Evolutionary conservation across 2,888 invertebrate genomes (phyloP).

Genomic region (Gerosis bhagava): DNA sequence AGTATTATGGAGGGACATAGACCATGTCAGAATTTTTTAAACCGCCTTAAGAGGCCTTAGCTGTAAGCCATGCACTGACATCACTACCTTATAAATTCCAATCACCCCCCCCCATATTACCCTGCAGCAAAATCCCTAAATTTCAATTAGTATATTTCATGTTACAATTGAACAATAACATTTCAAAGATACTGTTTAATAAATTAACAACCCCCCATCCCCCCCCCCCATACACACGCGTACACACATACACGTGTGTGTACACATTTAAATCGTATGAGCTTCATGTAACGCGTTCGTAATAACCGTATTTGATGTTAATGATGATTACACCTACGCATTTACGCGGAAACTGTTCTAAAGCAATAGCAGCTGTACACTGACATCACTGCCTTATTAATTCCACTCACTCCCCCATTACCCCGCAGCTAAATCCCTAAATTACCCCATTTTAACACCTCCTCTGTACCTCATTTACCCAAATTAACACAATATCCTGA

Average conservation of each 20-base stretch:
- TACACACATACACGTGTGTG: too few species aligned
- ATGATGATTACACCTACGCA: conserved; percentile 4
- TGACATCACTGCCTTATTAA: conserved; percentile 16
- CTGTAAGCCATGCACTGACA: conserved; percentile 14
- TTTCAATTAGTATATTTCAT: too few species aligned
- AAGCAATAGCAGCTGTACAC: conserved; percentile 15
- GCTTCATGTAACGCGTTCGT: neutral
- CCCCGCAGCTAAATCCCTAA: conserved; percentile 20
- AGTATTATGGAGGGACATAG: too few species aligned
- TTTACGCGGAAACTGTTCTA: conserved; percentile 6
- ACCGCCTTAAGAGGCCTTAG: too few species aligned
- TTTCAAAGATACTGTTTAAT: too few species aligned
- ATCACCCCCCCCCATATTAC: conserved; percentile 2
- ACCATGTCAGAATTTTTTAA: too few species aligned
- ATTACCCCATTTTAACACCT: conserved; percentile 42
- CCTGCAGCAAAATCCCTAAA: conserved; percentile 24
- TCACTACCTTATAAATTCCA: conserved; percentile 12
- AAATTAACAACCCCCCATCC: too few species aligned
- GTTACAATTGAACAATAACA: too few species aligned
- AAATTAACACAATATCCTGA: conserved; percentile 37
- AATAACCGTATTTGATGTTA: neutral
- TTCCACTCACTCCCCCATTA: conserved; percentile 2
- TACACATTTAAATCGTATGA: conserved; percentile 2
- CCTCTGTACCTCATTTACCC: conserved; percentile 40
- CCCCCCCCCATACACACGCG: too few species aligned